Conservation (phyloP, 2,888 invertebrate genomes). For the Phortica okadai region DNA sequence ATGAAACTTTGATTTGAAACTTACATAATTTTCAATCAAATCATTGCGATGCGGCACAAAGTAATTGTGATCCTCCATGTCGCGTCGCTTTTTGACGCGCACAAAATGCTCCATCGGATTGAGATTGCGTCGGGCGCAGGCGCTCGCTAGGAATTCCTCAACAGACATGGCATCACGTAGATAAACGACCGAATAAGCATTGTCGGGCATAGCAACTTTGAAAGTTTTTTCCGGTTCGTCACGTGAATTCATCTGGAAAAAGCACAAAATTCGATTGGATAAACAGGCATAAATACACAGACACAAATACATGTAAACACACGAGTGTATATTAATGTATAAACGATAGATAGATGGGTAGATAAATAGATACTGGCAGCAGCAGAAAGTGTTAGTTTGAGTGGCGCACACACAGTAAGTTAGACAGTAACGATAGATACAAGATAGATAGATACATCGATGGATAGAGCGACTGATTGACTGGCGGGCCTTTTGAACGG, state of each 20-base stretch:
- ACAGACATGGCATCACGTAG: slow-evolving; percentile 95
- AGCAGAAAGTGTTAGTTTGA: not conserved
- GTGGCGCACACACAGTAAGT: not conserved
- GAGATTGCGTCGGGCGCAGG: slow-evolving; percentile 93
- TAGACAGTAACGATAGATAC: not conserved
- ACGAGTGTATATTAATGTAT: slow-evolving; percentile 32
- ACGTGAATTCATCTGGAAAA: slow-evolving; percentile 87
- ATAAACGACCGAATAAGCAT: slow-evolving; percentile 87
- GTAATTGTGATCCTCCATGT: slow-evolving; percentile 97
- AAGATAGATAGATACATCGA: slow-evolving; percentile 37
- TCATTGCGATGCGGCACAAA: slow-evolving; percentile 97
- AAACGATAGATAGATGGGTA: slow-evolving; percentile 33
- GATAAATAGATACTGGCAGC: slow-evolving; percentile 21
- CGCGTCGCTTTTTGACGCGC: slow-evolving; percentile 93
- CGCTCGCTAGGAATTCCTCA: slow-evolving; percentile 94
- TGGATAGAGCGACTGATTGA: not conserved
- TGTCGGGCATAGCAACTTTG: slow-evolving; percentile 93
- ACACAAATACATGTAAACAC: not conserved
- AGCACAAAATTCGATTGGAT: slow-evolving; percentile 67
- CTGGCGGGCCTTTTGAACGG: not conserved
- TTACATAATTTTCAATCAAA: slow-evolving; percentile 96
- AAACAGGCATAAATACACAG: slow-evolving; percentile 50
- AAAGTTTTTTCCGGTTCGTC: slow-evolving; percentile 92
- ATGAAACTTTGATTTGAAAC: slow-evolving; percentile 72
- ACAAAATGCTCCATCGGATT: slow-evolving; percentile 98